These are phyloP conservation scores for Vimba vimba DNA, from an alignment of 2,113 vertebrate genomes.

Conservation along the genomic window DNA sequence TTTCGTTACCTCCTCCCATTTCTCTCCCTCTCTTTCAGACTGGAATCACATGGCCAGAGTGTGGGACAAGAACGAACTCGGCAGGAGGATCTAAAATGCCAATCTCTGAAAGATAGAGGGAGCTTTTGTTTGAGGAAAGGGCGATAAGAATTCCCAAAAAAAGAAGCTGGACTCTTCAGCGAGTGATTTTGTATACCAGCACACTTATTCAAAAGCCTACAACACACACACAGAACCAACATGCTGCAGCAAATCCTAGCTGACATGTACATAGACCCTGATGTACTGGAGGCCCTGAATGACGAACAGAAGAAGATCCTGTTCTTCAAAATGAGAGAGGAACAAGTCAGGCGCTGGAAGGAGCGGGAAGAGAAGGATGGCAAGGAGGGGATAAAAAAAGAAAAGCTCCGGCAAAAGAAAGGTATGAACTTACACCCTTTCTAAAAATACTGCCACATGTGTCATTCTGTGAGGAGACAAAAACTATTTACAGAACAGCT, in stretches of 20 bases:
- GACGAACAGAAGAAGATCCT: constrained; percentile 81
- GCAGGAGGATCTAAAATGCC: constrained; percentile 13
- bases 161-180: constrained; percentile 21
- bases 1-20: constrained; percentile 21
- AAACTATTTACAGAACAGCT: neutral
- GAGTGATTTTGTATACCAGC: neutral
- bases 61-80: constrained; percentile 30
- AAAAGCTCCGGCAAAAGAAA: constrained; percentile 63
- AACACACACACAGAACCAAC: neutral
- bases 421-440: constrained; percentile 61
- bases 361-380: constrained; percentile 72
- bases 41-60: neutral
- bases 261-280: constrained; percentile 82
- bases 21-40: constrained; percentile 33
- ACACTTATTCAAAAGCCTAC: neutral
- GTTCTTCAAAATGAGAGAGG: constrained; percentile 82
- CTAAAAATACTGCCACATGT: constrained; percentile 17
- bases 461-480: constrained; percentile 8
- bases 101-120: constrained; percentile 28
- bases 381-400: constrained; percentile 45
- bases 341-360: constrained; percentile 80
- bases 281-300: constrained; percentile 77
- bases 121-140: constrained; percentile 43
- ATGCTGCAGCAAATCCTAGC: constrained; percentile 82
- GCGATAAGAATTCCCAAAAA: neutral